phyloP scores from a whole-genome alignment of 37 sponge, comb jelly and placozoan genomes.

The Mnemiopsis leidyi region DNA sequence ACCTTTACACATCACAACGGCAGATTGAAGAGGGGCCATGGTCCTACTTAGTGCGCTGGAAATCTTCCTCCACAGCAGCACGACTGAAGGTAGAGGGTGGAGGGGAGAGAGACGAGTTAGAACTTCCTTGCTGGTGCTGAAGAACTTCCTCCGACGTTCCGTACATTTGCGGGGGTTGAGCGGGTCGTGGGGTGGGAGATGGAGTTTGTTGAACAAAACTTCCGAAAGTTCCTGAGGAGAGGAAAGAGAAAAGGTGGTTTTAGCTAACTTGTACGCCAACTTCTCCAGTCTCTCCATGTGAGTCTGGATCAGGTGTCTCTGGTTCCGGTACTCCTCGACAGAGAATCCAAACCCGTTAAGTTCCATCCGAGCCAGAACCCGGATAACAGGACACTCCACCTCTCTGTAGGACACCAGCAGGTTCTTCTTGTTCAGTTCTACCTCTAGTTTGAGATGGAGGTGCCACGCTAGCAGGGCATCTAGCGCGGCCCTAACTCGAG shows the following conservation, averaged over 20 bases:
- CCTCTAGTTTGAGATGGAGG: slow-evolving; percentile 73
- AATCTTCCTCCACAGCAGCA: slow-evolving; percentile 90
- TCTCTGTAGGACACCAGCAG: slow-evolving; percentile 72
- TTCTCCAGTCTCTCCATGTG: slow-evolving; percentile 73
- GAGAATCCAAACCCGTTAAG: slow-evolving; percentile 87
- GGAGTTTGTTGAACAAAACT: slow-evolving; percentile 83
- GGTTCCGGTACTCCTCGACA: slow-evolving; percentile 68
- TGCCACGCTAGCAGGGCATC: slow-evolving; percentile 71
- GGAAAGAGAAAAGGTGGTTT: slow-evolving; percentile 77
- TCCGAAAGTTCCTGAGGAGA: slow-evolving; percentile 84
- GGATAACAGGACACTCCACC: slow-evolving; percentile 81
- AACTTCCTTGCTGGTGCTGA: slow-evolving; percentile 91
- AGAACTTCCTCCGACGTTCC: slow-evolving; percentile 65
- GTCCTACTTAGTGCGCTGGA: slow-evolving; percentile 78
- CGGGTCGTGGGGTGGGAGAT: slow-evolving; percentile 69
- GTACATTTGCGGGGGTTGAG: neutral
- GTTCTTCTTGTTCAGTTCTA: slow-evolving; percentile 70
- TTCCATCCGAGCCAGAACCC: slow-evolving; percentile 80
- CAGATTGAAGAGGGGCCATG: slow-evolving; percentile 80
- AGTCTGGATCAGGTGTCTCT: slow-evolving; percentile 69
- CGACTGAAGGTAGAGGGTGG: slow-evolving; percentile 85
- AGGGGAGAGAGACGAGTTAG: slow-evolving; percentile 77
- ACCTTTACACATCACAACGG: neutral
- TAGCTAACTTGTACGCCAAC: slow-evolving; percentile 74
- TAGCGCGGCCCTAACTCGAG: slow-evolving; percentile 72